A percentile compares a stretch with the other conserved stretches of the same genome.
phyloP scores from a whole-genome alignment of 2,888 invertebrate species.

The Dryococelus australis region DNA sequence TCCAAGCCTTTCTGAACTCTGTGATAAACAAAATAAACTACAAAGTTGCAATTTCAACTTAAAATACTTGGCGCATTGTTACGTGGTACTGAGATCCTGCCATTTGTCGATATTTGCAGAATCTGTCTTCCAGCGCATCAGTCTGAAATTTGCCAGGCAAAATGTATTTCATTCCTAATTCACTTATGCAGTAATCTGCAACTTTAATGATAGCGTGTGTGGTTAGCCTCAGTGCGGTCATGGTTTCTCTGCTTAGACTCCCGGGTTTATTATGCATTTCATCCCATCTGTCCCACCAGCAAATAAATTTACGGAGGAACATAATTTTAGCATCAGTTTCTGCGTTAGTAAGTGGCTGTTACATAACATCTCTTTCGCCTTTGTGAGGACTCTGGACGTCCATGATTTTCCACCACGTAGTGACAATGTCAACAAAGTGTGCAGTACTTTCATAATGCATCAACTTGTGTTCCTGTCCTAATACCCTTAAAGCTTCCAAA shows the following conservation, averaged over 20 bases:
- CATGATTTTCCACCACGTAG: background rate
- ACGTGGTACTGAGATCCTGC: background rate
- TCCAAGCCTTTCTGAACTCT: background rate
- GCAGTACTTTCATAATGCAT: background rate
- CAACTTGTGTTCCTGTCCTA: background rate
- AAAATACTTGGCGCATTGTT: background rate
- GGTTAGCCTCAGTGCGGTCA: background rate
- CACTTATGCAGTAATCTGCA: background rate
- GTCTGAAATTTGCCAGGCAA: background rate
- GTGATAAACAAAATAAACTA: background rate
- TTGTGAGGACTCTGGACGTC: background rate
- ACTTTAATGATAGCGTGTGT: background rate
- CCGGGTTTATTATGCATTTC: background rate
- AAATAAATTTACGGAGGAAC: background rate
- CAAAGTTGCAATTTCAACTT: background rate
- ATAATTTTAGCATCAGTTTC: background rate
- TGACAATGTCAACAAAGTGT: background rate
- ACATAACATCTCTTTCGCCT: background rate
- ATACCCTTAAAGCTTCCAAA: background rate
- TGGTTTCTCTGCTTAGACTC: background rate
- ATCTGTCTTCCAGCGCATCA: background rate
- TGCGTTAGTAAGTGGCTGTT: background rate
- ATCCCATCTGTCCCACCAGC: background rate
- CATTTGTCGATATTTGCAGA: background rate
- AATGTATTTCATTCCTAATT: slow-evolving; percentile 4